Conservation (phyloP, 2,113 vertebrate genomes). For the Pycnonotus jocosus region DNA sequence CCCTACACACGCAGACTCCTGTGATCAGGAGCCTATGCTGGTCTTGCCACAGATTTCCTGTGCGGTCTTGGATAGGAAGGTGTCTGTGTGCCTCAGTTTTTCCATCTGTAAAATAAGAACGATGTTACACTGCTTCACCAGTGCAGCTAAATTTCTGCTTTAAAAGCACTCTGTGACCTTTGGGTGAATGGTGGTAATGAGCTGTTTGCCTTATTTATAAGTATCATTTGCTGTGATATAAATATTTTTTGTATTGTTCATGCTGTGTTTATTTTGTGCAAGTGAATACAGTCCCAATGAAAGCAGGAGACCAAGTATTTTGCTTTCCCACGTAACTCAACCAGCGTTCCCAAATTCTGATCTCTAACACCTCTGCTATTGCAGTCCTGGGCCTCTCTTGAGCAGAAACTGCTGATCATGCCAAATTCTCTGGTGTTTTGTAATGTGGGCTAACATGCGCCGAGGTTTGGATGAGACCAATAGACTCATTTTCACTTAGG, state of each 20-base stretch:
- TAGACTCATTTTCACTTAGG: slow-evolving; percentile 46
- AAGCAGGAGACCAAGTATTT: neutral
- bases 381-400: slow-evolving; percentile 55
- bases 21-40: neutral
- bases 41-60: slow-evolving; percentile 55
- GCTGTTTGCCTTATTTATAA: slow-evolving; percentile 47
- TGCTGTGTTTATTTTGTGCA: slow-evolving; percentile 30
- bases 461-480: slow-evolving; percentile 44
- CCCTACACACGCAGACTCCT: neutral
- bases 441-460: slow-evolving; percentile 36
- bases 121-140: slow-evolving; percentile 5
- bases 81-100: slow-evolving; percentile 51
- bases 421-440: slow-evolving; percentile 66
- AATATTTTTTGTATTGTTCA: slow-evolving; percentile 16
- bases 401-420: slow-evolving; percentile 63
- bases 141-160: slow-evolving; percentile 19
- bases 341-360: slow-evolving; percentile 5
- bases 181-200: slow-evolving; percentile 42
- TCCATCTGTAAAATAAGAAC: slow-evolving; percentile 27
- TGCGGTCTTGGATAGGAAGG: slow-evolving; percentile 35
- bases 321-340: slow-evolving; percentile 44
- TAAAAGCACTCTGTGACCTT: slow-evolving; percentile 48
- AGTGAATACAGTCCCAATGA: slow-evolving; percentile 18
- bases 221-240: slow-evolving; percentile 19
- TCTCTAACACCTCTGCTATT: slow-evolving; percentile 67